Evolutionary conservation across 64 coral and sea anemone genomes (phyloP).

Genomic region (Pocillopora damicornis): DNA sequence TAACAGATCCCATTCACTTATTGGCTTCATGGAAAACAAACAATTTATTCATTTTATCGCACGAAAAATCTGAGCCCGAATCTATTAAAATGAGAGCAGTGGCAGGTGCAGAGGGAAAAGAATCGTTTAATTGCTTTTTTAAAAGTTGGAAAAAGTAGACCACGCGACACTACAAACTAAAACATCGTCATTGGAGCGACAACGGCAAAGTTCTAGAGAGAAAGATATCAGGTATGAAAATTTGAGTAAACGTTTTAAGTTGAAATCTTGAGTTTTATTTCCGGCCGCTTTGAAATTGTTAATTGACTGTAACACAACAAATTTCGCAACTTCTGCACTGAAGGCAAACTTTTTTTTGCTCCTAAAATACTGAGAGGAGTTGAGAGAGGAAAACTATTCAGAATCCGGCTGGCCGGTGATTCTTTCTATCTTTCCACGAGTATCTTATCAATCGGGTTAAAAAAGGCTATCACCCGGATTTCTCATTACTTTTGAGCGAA

Average conservation of each 20-base stretch:
- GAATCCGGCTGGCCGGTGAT: too few relatives aligned
- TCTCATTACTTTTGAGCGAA: too few relatives aligned
- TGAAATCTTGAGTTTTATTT: background rate
- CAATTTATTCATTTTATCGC: conserved; percentile 31
- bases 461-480: too few relatives aligned
- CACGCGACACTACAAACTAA: background rate
- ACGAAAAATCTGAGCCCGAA: background rate
- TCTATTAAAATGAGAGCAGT: background rate
- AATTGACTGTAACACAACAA: too few relatives aligned
- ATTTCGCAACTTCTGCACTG: too few relatives aligned
- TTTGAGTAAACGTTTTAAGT: background rate
- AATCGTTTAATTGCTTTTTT: conserved; percentile 18
- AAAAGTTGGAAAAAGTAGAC: background rate
- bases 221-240: background rate
- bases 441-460: too few relatives aligned
- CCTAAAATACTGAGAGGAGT: too few relatives aligned
- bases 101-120: conserved; percentile 6
- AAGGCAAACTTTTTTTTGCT: too few relatives aligned
- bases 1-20: conserved; percentile 1
- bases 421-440: too few relatives aligned
- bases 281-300: too few relatives aligned
- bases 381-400: too few relatives aligned
- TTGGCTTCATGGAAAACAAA: conserved; percentile 19
- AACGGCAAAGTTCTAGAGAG: background rate
- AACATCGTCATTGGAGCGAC: background rate